phyloP scores from a whole-genome alignment of 1,140 invertebrate genomes.

The Bombyx mori region DNA sequence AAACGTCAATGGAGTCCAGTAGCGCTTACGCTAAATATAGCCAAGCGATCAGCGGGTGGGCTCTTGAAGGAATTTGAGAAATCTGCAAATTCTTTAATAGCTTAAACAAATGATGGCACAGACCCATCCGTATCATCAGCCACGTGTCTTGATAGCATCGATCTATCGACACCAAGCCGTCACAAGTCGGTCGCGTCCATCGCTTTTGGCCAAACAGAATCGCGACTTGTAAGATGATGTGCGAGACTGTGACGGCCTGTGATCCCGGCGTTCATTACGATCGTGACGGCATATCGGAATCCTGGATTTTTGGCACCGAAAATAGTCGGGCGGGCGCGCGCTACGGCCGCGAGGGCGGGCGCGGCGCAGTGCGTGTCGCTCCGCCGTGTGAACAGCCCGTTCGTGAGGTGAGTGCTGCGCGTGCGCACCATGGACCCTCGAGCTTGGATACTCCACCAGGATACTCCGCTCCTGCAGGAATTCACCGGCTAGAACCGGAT shows the following conservation, averaged over 20 bases:
- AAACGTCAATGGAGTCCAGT: conserved; percentile 20
- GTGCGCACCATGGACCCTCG: conserved; percentile 16
- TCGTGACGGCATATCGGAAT: conserved; percentile 50
- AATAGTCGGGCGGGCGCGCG: conserved; percentile 63
- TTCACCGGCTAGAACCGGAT: conserved; percentile 3
- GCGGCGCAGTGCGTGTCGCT: conserved; percentile 65
- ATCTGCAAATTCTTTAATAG: conserved; percentile 9
- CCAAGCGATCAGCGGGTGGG: background rate
- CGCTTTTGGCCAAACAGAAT: too few relatives aligned
- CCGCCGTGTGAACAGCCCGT: conserved; percentile 66
- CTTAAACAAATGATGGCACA: too few relatives aligned
- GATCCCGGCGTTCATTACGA: conserved; percentile 26
- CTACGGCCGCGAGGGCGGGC: conserved; percentile 41
- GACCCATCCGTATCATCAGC: background rate
- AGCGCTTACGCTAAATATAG: conserved; percentile 8
- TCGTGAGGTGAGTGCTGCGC: conserved; percentile 57
- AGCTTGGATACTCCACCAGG: conserved; percentile 40
- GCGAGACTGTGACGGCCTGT: conserved; percentile 40
- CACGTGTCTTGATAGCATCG: conserved; percentile 17
- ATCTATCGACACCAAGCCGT: conserved; percentile 18
- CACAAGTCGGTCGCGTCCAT: background rate
- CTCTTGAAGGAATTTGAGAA: conserved; percentile 13
- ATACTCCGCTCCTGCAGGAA: conserved; percentile 7
- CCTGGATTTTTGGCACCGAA: conserved; percentile 68
- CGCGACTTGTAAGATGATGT: conserved; percentile 13